Evolutionary conservation across 2,888 invertebrate species (phyloP).

Genomic region (Caenorhabditis zanzibari): DNA sequence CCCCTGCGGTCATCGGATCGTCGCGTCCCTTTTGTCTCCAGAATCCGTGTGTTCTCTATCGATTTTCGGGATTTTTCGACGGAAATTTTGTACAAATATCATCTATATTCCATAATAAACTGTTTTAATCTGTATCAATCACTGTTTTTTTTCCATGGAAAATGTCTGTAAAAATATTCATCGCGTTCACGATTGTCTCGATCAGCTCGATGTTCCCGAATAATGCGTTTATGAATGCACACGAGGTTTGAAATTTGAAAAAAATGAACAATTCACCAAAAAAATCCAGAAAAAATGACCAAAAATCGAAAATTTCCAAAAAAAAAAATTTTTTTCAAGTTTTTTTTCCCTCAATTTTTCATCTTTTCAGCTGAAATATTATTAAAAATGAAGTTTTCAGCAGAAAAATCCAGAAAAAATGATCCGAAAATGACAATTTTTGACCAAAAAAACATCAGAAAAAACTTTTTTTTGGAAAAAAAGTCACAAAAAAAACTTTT

Average conservation of each 20-base stretch:
- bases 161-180: slow-evolving; percentile 65
- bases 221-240: slow-evolving; percentile 77
- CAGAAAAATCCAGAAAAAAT: too few species aligned
- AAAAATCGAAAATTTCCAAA: background rate
- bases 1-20: slow-evolving; percentile 12
- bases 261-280: background rate
- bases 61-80: background rate
- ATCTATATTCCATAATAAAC: too few species aligned
- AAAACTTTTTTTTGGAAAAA: background rate
- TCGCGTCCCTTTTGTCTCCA: slow-evolving; percentile 10
- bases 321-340: background rate
- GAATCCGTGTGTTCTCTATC: slow-evolving; percentile 20
- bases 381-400: too few species aligned
- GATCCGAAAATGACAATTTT: too few species aligned
- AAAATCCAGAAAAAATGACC: background rate
- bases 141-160: background rate
- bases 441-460: background rate
- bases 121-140: too few species aligned
- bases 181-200: slow-evolving; percentile 72
- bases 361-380: too few species aligned
- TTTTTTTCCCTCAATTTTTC: background rate
- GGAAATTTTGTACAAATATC: background rate
- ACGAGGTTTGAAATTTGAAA: slow-evolving; percentile 63
- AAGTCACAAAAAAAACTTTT: too few species aligned
- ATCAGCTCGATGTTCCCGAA: slow-evolving; percentile 74